A percentile compares a stretch with the other conserved stretches of the same genome.
phyloP scores from a whole-genome alignment of 92 coral and sea anemone genomes.

The Bergia puertoricense region DNA sequence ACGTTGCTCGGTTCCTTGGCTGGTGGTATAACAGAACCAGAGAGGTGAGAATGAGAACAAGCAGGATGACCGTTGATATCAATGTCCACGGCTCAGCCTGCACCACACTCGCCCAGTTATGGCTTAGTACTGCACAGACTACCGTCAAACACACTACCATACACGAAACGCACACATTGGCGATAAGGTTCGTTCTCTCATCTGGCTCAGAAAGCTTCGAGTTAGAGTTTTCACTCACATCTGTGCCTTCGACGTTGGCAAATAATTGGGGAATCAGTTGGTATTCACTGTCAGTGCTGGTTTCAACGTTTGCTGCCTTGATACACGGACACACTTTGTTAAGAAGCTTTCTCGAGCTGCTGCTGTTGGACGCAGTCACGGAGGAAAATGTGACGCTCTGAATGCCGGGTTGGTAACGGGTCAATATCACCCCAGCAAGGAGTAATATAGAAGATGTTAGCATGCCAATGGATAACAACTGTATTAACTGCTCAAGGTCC shows the following conservation, averaged over 20 bases:
- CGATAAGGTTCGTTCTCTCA: conserved; percentile 43
- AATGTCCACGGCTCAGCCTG: conserved; percentile 47
- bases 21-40: conserved; percentile 54
- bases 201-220: background rate
- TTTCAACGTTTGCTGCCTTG: background rate
- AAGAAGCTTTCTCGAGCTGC: background rate
- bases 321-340: conserved; percentile 14
- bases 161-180: conserved; percentile 58
- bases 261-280: background rate
- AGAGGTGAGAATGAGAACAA: conserved; percentile 50
- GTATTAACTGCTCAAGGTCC: conserved; percentile 63
- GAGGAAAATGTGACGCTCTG: conserved; percentile 7
- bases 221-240: background rate
- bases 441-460: conserved; percentile 69
- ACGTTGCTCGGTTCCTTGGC: conserved; percentile 73
- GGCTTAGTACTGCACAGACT: conserved; percentile 55
- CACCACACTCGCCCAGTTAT: conserved; percentile 36
- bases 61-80: conserved; percentile 47
- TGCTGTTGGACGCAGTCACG: background rate
- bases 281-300: background rate
- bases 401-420: conserved; percentile 76
- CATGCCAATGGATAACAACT: conserved; percentile 67
- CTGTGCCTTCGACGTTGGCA: background rate
- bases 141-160: conserved; percentile 58
- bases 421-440: conserved; percentile 72